These are phyloP conservation scores for Zophobas atratus DNA, from an alignment of 1,140 invertebrate genomes.

Conservation along the genomic window DNA sequence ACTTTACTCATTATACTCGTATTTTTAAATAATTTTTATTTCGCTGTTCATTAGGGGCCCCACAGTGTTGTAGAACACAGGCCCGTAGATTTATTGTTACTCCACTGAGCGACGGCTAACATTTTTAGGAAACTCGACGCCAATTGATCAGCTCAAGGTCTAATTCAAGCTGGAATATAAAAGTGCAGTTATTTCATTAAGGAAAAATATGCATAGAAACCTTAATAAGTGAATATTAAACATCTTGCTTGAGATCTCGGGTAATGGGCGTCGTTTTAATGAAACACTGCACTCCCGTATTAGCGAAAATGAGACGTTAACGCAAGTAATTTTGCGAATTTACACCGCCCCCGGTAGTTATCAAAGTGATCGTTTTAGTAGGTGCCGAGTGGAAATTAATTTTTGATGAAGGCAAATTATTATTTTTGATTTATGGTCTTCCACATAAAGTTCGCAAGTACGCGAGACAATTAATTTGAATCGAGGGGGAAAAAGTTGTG, in stretches of 20 bases:
- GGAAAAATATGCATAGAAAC: background rate
- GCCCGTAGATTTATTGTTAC: too few relatives aligned
- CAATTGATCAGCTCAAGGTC: too few relatives aligned
- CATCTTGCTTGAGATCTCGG: background rate
- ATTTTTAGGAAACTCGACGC: too few relatives aligned
- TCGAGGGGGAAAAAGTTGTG: constrained; percentile 15
- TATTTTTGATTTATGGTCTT: constrained; percentile 39
- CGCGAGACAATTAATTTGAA: constrained; percentile 33
- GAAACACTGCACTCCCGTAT: constrained; percentile 32
- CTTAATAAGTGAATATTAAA: background rate
- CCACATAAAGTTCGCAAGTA: constrained; percentile 34
- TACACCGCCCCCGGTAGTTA: constrained; percentile 20
- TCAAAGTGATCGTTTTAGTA: constrained; percentile 37
- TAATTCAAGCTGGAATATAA: too few relatives aligned
- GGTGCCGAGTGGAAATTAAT: constrained; percentile 35
- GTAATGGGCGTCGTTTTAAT: background rate
- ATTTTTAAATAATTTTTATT: too few relatives aligned
- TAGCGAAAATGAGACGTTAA: constrained; percentile 26
- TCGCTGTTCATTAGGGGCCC: too few relatives aligned
- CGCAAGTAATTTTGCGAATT: constrained; percentile 17
- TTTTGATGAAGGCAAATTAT: constrained; percentile 43
- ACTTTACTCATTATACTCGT: too few relatives aligned
- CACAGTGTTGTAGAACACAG: too few relatives aligned
- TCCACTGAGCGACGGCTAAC: too few relatives aligned
- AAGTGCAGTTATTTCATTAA: too few relatives aligned